Conservation (phyloP, 2,113 vertebrate genomes). For the Amblyornis subalaris region DNA sequence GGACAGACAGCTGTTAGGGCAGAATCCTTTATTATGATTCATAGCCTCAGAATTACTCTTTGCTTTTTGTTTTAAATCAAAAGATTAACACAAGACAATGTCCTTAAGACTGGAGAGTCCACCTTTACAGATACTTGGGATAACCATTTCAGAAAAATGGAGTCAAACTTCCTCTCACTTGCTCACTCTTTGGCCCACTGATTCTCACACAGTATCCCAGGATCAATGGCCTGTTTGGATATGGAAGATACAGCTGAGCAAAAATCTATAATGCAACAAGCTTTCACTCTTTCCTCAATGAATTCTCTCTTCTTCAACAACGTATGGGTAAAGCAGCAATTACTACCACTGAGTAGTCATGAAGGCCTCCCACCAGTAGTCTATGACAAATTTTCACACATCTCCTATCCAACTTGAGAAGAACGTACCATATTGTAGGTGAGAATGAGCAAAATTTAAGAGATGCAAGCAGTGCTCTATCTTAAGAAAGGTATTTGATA, state of each 20-base stretch:
- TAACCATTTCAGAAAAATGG: neutral
- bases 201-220: neutral
- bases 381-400: neutral
- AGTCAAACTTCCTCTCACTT: neutral
- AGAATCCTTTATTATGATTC: neutral
- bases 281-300: neutral
- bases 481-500: neutral
- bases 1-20: neutral
- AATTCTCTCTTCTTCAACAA: neutral
- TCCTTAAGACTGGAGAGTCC: neutral
- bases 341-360: neutral
- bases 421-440: neutral
- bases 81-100: neutral
- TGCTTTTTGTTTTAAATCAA: neutral
- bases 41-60: neutral
- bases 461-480: neutral
- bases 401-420: neutral
- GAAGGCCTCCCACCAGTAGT: neutral
- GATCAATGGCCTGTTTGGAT: neutral
- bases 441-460: neutral
- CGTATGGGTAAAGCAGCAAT: neutral
- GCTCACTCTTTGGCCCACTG: neutral
- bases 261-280: neutral
- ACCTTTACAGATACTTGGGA: neutral
- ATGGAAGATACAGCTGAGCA: neutral